Conservation (phyloP, 2,797 vertebrate species). For the Oophaga sylvatica region DNA sequence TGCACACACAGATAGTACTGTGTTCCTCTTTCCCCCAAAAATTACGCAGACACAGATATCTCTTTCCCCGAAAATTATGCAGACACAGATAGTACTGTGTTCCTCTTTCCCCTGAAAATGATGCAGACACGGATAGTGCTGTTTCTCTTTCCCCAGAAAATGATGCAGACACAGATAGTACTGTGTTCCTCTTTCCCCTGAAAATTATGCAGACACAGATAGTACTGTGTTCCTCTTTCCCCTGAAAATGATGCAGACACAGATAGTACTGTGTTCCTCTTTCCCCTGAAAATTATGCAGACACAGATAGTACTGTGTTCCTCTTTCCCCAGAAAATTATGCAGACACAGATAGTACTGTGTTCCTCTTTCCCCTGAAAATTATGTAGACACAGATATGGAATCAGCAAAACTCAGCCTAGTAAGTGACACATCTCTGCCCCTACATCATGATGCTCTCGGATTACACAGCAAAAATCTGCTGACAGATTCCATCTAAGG, state of each 20-base stretch:
- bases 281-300: not conserved
- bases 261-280: not conserved
- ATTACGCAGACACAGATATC: too few species aligned
- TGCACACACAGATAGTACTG: too few species aligned
- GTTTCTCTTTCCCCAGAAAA: not conserved
- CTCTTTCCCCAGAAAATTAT: not conserved
- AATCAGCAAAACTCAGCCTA: too few species aligned
- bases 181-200: not conserved
- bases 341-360: not conserved
- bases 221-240: not conserved
- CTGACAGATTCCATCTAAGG: too few species aligned
- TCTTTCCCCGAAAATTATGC: not conserved
- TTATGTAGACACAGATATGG: not conserved
- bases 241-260: not conserved
- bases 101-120: not conserved
- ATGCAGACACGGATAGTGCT: not conserved
- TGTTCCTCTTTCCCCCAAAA: too few species aligned
- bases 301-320: not conserved
- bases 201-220: not conserved
- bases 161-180: not conserved
- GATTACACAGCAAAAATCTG: too few species aligned
- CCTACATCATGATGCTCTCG: too few species aligned
- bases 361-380: not conserved
- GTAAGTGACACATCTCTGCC: too few species aligned
- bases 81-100: not conserved